Conservation (phyloP, 2,113 vertebrate species). For the Boulengeromyrus knoepffleri region DNA sequence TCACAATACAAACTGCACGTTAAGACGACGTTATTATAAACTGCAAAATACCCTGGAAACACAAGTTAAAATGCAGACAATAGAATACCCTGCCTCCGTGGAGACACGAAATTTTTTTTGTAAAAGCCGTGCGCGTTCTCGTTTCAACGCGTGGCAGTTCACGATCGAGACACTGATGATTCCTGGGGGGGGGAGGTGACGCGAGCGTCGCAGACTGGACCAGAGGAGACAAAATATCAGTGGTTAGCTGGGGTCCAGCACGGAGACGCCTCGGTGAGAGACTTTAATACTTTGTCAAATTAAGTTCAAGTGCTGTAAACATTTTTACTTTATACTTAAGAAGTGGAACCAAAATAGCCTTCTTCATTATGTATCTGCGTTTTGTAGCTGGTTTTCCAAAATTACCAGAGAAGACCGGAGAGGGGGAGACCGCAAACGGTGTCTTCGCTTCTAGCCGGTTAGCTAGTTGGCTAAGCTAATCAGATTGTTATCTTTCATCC, state of each 20-base stretch:
- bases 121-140: constrained; percentile 8
- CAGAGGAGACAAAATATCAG: background rate
- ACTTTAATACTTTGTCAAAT: background rate
- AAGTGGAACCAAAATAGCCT: background rate
- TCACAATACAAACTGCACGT: background rate
- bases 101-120: no score
- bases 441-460: background rate
- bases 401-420: background rate
- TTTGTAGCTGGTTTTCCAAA: background rate
- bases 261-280: background rate
- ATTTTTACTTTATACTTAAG: background rate
- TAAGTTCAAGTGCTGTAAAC: background rate
- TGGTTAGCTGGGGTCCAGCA: background rate
- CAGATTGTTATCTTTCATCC: background rate
- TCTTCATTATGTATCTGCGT: background rate
- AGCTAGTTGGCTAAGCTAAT: background rate
- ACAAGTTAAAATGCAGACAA: background rate
- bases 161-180: background rate
- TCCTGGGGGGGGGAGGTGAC: background rate
- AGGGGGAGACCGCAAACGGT: background rate
- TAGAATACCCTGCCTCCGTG: background rate
- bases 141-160: background rate
- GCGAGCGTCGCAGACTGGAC: background rate
- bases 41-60: background rate
- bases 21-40: background rate